Conservation (phyloP, 2,113 vertebrate species). For the Lynx canadensis region DNA sequence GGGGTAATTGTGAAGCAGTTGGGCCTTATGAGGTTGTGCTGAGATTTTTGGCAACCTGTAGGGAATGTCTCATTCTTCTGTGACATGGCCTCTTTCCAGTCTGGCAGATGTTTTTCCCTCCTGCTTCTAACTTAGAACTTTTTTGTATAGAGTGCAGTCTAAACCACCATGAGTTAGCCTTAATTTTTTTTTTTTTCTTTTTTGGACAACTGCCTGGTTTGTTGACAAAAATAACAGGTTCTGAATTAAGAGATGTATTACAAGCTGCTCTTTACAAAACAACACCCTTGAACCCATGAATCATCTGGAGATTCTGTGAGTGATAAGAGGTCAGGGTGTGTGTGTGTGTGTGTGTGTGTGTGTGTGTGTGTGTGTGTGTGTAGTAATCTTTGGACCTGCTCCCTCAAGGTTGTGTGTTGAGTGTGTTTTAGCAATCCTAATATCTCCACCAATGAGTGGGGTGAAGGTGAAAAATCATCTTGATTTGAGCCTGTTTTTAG, state of each 20-base stretch:
- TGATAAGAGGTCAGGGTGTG: background rate
- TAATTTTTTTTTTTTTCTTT: background rate
- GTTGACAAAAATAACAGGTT: conserved; percentile 39
- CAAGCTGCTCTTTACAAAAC: background rate
- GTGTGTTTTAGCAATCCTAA: background rate
- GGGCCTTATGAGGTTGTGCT: background rate
- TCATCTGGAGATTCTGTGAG: background rate
- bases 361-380: background rate
- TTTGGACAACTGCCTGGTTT: conserved; percentile 8
- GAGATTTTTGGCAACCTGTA: background rate
- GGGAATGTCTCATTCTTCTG: background rate
- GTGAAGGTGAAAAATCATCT: background rate
- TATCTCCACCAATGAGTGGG: background rate
- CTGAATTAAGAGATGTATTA: conserved; percentile 25
- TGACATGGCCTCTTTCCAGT: background rate
- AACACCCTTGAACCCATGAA: background rate
- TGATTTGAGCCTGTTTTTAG: background rate
- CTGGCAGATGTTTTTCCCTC: background rate
- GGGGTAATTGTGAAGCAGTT: background rate
- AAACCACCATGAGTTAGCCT: background rate
- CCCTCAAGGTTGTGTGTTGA: background rate
- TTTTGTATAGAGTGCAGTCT: background rate
- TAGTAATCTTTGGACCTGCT: background rate
- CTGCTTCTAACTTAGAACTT: background rate
- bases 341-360: background rate